Base-by-base conservation (phyloP, 37 sponge, comb jelly and placozoan species). In the Haliclona indistincta region DNA sequence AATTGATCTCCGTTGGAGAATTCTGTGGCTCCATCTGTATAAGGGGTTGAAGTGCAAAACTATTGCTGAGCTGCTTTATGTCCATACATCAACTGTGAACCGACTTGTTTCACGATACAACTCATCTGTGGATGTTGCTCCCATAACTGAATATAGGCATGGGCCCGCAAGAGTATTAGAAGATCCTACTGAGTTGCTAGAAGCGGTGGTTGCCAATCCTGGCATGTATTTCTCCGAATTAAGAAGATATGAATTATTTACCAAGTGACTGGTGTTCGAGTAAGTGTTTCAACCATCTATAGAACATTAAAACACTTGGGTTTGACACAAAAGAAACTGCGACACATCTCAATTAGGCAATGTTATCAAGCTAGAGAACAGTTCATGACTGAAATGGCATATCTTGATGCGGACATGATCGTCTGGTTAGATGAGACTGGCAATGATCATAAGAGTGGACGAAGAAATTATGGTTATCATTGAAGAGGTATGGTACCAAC, bases 391-490 rank as follows among this genome's bases (percentile, higher is more conserved):
- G 67, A 68, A 74, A 75, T 83, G 38, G 25, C 8, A 3, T 73
- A 75, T 35, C 11, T 60, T 28, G 11, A 29, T 26, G 25, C 68
- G 15, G 44, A 66, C 7, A 64, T 72, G 70, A 68, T 78, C 54
- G 60, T 78, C 23, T 78, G 79, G 79, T 20, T 78, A 17, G 79
- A 78, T 68, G 79, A 78, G 67, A 78, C 61, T 42, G 79, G 79
- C 3, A 54, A 68, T 3, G 70, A 78, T 30, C 66, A 30, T 4
- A 28, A 69, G 22, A 67, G 53, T 19, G 62, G 29, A n/a, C 29
- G 60, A 2, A 30, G 79, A 68, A 53, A 39, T 38, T 78, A 34
- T 68, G 79, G 70, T 6, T 78, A 78, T 36, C 69, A 54, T 54
- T 56, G 66, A 67, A 10, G 79, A 15, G 79, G 79, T 22, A 68